Evolutionary conservation across 2,888 invertebrate species (phyloP).

Genomic region (Ormyrus rosae): DNA sequence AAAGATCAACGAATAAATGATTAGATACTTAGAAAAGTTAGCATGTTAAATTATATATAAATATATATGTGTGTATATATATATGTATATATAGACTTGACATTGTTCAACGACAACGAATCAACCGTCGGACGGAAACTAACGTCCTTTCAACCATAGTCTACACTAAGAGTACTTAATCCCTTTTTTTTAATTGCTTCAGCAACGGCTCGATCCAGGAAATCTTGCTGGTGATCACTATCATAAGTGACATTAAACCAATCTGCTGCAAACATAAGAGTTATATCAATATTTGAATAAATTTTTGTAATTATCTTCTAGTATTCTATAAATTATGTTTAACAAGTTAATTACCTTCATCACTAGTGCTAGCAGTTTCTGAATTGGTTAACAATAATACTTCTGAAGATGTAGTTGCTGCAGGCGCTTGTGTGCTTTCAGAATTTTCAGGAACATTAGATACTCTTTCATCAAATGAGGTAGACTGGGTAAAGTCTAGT

Average conservation of each 20-base stretch:
- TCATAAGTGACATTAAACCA: slow-evolving; percentile 66
- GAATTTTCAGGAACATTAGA: slow-evolving; percentile 48
- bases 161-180: slow-evolving; percentile 76
- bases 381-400: slow-evolving; percentile 55
- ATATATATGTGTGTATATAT: slow-evolving; percentile 29
- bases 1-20: slow-evolving; percentile 38
- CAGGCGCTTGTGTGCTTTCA: slow-evolving; percentile 37
- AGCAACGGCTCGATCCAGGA: slow-evolving; percentile 84
- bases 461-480: slow-evolving; percentile 54
- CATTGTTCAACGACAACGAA: slow-evolving; percentile 36
- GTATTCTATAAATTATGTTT: neutral
- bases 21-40: slow-evolving; percentile 43
- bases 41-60: slow-evolving; percentile 28
- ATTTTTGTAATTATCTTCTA: slow-evolving; percentile 9
- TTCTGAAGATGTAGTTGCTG: slow-evolving; percentile 57
- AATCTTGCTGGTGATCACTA: slow-evolving; percentile 76
- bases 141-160: slow-evolving; percentile 68
- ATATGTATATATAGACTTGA: slow-evolving; percentile 29
- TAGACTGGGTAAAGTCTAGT: slow-evolving; percentile 59
- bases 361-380: slow-evolving; percentile 45
- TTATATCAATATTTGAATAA: neutral
- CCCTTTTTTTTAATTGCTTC: slow-evolving; percentile 86
- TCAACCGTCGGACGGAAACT: slow-evolving; percentile 42
- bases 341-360: slow-evolving; percentile 38
- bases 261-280: slow-evolving; percentile 41